phyloP scores from a whole-genome alignment of 1,140 invertebrate genomes.

The Heliconius congener region DNA sequence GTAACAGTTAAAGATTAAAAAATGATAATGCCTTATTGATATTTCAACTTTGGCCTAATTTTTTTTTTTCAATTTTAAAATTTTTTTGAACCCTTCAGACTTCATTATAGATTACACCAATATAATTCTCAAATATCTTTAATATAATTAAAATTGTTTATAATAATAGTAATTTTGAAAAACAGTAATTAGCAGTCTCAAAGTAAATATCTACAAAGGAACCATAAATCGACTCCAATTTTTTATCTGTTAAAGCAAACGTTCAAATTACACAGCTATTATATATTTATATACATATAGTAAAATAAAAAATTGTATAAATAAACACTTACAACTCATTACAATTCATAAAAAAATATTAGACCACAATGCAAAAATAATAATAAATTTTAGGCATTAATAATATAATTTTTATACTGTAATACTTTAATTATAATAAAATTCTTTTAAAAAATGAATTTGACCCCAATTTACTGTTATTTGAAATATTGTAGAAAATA shows the following conservation, averaged over 20 bases:
- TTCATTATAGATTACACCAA: not conserved
- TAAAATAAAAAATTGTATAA: not conserved
- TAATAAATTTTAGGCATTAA: not conserved
- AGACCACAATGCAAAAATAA: not conserved
- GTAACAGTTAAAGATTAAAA: slow-evolving; percentile 5
- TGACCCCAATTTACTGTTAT: slow-evolving; percentile 3
- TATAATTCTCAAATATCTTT: slow-evolving; percentile 1
- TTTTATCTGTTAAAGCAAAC: no score
- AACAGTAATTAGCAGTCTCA: not conserved
- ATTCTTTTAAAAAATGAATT: not conserved
- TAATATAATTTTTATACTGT: not conserved
- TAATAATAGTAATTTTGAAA: not conserved
- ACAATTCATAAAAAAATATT: no score
- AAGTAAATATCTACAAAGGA: not conserved
- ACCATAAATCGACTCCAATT: not conserved
- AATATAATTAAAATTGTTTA: not conserved
- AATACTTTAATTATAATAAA: not conserved
- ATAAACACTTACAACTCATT: no score
- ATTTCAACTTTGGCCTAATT: not conserved
- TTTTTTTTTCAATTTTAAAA: not conserved
- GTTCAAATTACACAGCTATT: not conserved
- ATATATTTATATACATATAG: not conserved
- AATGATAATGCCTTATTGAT: slow-evolving; percentile 11
- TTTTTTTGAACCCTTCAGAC: not conserved
- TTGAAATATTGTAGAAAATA: slow-evolving; percentile 6